Evolutionary conservation across 2,888 invertebrate species (phyloP).

Genomic region (Sabellastarte sp.): DNA sequence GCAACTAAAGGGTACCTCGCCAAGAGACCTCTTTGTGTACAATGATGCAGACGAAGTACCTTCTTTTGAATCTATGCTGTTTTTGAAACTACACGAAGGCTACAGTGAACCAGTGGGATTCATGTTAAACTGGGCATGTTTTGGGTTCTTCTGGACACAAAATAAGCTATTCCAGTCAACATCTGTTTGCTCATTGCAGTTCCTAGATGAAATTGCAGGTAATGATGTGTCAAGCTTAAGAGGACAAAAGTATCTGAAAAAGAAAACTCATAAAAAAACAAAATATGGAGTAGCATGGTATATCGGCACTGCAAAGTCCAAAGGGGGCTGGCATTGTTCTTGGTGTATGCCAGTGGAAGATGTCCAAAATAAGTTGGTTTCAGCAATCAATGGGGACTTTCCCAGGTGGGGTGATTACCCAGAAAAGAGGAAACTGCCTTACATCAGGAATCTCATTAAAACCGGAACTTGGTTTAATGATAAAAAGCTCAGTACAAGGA

Average conservation of each 20-base stretch:
- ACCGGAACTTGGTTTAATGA: neutral
- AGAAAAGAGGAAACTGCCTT: neutral
- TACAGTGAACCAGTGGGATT: slow-evolving; percentile 1
- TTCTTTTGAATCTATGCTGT: neutral
- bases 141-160: neutral
- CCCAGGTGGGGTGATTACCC: slow-evolving; percentile 1
- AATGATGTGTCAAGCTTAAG: neutral
- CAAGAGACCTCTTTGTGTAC: neutral
- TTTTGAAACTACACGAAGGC: neutral
- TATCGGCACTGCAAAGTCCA: neutral
- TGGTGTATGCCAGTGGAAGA: slow-evolving; percentile 6
- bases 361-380: neutral
- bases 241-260: neutral
- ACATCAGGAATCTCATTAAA: neutral
- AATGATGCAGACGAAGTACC: slow-evolving; percentile 1
- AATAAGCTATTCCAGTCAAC: neutral
- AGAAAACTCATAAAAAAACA: too few species aligned
- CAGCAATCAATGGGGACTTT: slow-evolving; percentile 2
- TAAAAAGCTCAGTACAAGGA: too few species aligned
- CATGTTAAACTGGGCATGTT: neutral
- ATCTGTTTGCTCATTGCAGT: neutral
- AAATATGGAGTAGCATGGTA: too few species aligned
- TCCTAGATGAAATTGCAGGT: neutral
- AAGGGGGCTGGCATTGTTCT: slow-evolving; percentile 9
- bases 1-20: neutral